These are phyloP conservation scores for Cryptotis parvus DNA, from an alignment of 2,113 vertebrate genomes.

Conservation along the genomic window DNA sequence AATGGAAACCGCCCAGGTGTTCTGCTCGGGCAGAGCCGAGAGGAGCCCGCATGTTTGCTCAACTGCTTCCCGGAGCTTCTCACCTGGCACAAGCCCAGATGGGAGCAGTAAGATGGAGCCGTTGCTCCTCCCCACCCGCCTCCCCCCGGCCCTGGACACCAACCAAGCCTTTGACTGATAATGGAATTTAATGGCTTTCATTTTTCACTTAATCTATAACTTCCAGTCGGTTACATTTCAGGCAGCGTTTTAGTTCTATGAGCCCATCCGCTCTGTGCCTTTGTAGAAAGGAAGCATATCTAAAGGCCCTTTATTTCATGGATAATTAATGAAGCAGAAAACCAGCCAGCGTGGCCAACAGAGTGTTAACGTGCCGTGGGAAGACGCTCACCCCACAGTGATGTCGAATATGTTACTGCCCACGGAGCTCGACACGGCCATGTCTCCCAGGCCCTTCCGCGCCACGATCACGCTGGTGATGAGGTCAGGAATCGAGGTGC, in stretches of 20 bases:
- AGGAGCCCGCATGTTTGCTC: background rate
- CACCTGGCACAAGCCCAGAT: slow-evolving; percentile 9
- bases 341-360: background rate
- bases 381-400: slow-evolving; percentile 93
- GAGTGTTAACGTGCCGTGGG: background rate
- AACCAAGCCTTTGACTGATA: background rate
- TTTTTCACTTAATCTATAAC: slow-evolving; percentile 51
- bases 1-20: background rate
- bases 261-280: background rate
- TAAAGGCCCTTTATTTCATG: slow-evolving; percentile 2
- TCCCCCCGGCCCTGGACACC: background rate
- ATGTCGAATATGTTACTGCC: slow-evolving; percentile 99
- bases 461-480: slow-evolving; percentile 99
- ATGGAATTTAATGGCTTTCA: slow-evolving; percentile 23
- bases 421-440: slow-evolving; percentile 98
- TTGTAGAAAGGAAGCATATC: slow-evolving; percentile 1
- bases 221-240: slow-evolving; percentile 37
- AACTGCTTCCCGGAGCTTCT: slow-evolving; percentile 32
- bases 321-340: slow-evolving; percentile 39
- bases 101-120: background rate
- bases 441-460: slow-evolving; percentile 96
- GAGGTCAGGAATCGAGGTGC: slow-evolving; percentile 98
- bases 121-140: background rate
- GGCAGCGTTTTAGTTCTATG: slow-evolving; percentile 24
- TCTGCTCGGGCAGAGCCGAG: background rate